Percentiles rank a stretch among this genome's conserved stretches.
Conservation (phyloP, 2,888 invertebrate species). For the Parnassius glacialis region DNA sequence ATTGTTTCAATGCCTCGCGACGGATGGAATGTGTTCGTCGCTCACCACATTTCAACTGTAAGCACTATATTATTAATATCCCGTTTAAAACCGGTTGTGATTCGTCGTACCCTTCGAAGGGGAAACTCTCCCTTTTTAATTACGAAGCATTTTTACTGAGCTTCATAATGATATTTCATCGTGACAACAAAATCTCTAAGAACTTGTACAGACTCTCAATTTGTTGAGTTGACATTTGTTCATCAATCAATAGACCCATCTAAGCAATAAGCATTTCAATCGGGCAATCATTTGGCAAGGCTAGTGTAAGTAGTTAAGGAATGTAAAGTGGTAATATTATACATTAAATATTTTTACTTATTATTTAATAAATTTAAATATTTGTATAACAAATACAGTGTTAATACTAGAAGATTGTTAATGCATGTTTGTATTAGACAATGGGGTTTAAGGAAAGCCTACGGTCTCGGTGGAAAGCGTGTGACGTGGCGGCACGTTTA, state of each 20-base stretch:
- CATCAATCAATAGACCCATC: slow-evolving; percentile 17
- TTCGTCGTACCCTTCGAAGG: slow-evolving; percentile 18
- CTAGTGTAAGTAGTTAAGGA: slow-evolving; percentile 8
- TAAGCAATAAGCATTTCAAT: background rate
- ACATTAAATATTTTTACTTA: background rate
- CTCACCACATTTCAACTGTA: slow-evolving; percentile 16
- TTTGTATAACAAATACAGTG: no score
- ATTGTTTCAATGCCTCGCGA: slow-evolving; percentile 65
- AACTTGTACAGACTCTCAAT: slow-evolving; percentile 11
- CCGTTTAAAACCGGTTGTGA: slow-evolving; percentile 3
- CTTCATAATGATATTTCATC: slow-evolving; percentile 21
- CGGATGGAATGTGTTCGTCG: slow-evolving; percentile 38
- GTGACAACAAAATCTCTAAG: slow-evolving; percentile 19
- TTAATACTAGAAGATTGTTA: no score
- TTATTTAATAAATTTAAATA: no score
- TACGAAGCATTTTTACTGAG: slow-evolving; percentile 19
- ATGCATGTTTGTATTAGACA: no score
- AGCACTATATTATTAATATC: slow-evolving; percentile 21
- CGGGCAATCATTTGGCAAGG: slow-evolving; percentile 16
- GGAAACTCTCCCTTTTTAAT: slow-evolving; percentile 15
- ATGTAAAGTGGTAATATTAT: background rate
- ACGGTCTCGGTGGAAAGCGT: no score
- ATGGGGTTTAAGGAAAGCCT: no score
- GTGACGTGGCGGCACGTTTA: no score
- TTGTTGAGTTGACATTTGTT: slow-evolving; percentile 17